These are phyloP conservation scores for Takifugu rubripes DNA, from an alignment of 2,797 vertebrate species.

Conservation along the genomic window DNA sequence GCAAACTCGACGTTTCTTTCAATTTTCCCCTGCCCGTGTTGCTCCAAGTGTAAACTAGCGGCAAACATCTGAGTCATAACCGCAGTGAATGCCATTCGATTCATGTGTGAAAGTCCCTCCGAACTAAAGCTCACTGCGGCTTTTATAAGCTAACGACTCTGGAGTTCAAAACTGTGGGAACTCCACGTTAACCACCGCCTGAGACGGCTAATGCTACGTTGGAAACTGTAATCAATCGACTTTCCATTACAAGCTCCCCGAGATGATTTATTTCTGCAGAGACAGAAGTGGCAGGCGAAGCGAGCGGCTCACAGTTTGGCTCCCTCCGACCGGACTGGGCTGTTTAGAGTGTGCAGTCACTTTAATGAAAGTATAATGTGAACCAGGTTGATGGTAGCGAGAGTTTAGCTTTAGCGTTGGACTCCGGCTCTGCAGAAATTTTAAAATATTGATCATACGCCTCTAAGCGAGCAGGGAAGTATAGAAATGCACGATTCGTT, in stretches of 20 bases:
- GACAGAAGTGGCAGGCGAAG: slow-evolving; percentile 42
- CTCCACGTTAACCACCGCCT: slow-evolving; percentile 24
- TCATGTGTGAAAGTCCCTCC: slow-evolving; percentile 52
- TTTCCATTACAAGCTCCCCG: slow-evolving; percentile 64
- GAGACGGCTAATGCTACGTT: slow-evolving; percentile 32
- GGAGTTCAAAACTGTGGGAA: slow-evolving; percentile 35
- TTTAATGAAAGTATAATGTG: slow-evolving; percentile 72
- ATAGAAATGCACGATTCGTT: too few species aligned
- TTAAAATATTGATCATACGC: too few species aligned
- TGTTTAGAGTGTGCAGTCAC: slow-evolving; percentile 58
- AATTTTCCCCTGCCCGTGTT: slow-evolving; percentile 3
- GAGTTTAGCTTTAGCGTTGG: too few species aligned
- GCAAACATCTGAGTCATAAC: slow-evolving; percentile 66
- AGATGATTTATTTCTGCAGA: slow-evolving; percentile 57
- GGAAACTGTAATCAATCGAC: slow-evolving; percentile 66
- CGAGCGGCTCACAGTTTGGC: slow-evolving; percentile 44
- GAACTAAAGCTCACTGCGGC: slow-evolving; percentile 25
- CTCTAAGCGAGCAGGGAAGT: too few species aligned
- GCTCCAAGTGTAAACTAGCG: slow-evolving; percentile 36
- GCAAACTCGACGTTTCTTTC: slow-evolving; percentile 1
- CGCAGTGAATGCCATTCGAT: slow-evolving; percentile 51
- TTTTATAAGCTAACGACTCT: slow-evolving; percentile 46
- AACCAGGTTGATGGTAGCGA: slow-evolving; percentile 54
- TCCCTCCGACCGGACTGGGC: slow-evolving; percentile 37
- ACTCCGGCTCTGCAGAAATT: too few species aligned